phyloP scores from a whole-genome alignment of 2,113 vertebrate genomes.

The Pholis gunnellus region DNA sequence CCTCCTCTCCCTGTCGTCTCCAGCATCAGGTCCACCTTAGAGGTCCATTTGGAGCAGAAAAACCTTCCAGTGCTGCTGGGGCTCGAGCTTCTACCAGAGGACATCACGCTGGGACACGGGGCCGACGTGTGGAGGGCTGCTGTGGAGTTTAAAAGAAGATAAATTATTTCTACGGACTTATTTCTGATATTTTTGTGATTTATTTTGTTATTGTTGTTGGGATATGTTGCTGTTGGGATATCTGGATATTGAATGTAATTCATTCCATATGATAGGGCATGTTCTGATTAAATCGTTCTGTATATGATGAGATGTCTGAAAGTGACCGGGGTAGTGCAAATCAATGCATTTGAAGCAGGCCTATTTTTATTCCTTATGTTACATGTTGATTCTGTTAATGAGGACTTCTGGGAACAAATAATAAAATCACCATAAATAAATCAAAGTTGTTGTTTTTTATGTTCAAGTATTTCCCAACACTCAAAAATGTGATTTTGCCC shows the following conservation, averaged over 20 bases:
- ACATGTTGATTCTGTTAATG: not conserved
- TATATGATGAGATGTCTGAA: not conserved
- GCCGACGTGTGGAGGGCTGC: constrained; percentile 79
- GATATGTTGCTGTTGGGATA: not conserved
- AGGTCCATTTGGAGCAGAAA: constrained; percentile 75
- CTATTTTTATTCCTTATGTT: not conserved
- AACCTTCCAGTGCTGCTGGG: constrained; percentile 50
- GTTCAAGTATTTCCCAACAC: not conserved
- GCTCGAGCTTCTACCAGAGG: constrained; percentile 64
- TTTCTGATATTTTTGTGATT: not conserved
- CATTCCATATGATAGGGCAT: not conserved
- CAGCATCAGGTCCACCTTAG: constrained; percentile 77
- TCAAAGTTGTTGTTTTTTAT: not conserved
- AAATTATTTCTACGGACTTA: not conserved
- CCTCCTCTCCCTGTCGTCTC: constrained; percentile 38
- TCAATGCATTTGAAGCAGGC: not conserved
- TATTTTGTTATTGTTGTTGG: not conserved
- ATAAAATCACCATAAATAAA: not conserved
- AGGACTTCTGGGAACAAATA: not conserved
- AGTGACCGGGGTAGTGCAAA: not conserved
- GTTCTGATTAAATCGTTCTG: not conserved
- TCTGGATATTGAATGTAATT: not conserved
- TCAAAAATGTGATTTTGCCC: constrained; percentile 1
- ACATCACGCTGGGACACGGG: constrained; percentile 68
- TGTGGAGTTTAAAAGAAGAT: constrained; percentile 73